Base-by-base conservation (phyloP, 2,113 vertebrate species). In the Verasper variegatus region DNA sequence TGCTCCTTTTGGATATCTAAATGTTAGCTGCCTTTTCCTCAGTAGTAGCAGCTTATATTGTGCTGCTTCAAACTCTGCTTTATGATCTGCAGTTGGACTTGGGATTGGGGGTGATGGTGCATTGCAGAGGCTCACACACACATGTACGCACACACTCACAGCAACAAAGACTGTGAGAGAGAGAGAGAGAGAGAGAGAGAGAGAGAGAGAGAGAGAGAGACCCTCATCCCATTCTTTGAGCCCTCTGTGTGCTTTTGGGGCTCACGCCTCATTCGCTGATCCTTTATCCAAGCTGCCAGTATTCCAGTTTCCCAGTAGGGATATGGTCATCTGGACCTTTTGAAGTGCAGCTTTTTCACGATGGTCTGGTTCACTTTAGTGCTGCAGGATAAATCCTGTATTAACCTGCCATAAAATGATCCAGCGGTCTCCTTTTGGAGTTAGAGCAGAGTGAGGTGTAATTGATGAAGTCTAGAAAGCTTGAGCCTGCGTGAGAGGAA, bases 91-190 rank as follows among this genome's bases (percentile, higher is more conserved):
- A 45, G 8, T 23, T 71, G 74, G 78, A 87, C 14, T 79, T 73
- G 9, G 60, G 76, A 82, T 86, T 68, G 65, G 67, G 76, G 69
- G 79, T 40, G 2, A 57, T 82, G 72, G 81, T 77, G 68, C 68
- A 80, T 67, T 80, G 69, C 58, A 74, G 68, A 70, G 59, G 45
- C 31, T 18, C 47, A 76, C 31, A 47, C 45, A 67, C 47, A 59
- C 37, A 26, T 31, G 64, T 14, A 57, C 56, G 21, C 21, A 57
- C 55, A 57, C 21, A 57, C 54, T 11, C 54, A 24, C 54, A 13
- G 17, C 18, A 7, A 51, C 49, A 51, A n/a, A 52, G 51, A 21
- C 13, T 5, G 47, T 1, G 17, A 49, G 47, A 18, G 47, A 49
- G 17, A n/a, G 14, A 20, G 27, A 60, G 2, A 10, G 18, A 60